A percentile compares a stretch with the other conserved stretches of the same genome.
These are phyloP conservation scores for Octopus sinensis DNA, from an alignment of 1,140 invertebrate species.

Conservation along the genomic window DNA sequence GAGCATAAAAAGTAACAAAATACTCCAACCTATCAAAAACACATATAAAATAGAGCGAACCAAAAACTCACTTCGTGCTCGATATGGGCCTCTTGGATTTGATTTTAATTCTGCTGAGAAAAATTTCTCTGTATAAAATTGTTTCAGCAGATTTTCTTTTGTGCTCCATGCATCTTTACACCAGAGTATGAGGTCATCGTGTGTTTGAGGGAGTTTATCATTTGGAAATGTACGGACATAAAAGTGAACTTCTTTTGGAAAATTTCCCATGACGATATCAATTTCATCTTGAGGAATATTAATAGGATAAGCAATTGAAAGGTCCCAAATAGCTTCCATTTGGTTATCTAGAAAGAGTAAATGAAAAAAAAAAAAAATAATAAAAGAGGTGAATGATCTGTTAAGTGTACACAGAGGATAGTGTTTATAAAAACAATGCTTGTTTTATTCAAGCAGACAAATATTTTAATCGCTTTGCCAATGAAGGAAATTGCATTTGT, in stretches of 20 bases:
- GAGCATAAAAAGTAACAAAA: neutral
- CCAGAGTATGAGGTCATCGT: slow-evolving; percentile 39
- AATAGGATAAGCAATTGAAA: slow-evolving; percentile 47
- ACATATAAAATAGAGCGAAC: slow-evolving; percentile 1
- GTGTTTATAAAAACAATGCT: too few species aligned
- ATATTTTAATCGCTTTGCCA: too few species aligned
- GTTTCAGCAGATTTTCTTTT: slow-evolving; percentile 42
- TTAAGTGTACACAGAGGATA: too few species aligned
- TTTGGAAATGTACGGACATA: slow-evolving; percentile 32
- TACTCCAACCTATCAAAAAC: slow-evolving; percentile 3
- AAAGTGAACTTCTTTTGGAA: slow-evolving; percentile 50
- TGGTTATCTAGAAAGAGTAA: slow-evolving; percentile 36
- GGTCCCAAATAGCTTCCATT: slow-evolving; percentile 44
- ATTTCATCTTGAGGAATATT: slow-evolving; percentile 44
- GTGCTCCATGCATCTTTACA: slow-evolving; percentile 38
- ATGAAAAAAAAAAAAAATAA: slow-evolving; percentile 12
- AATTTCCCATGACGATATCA: slow-evolving; percentile 41
- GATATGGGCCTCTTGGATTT: neutral
- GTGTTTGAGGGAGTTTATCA: slow-evolving; percentile 24
- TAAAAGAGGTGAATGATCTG: neutral
- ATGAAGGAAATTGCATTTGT: too few species aligned
- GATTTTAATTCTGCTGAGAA: slow-evolving; percentile 11
- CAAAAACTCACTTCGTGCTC: neutral
- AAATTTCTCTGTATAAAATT: slow-evolving; percentile 37
- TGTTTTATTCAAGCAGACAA: too few species aligned